Percentiles rank a stretch among this genome's conserved stretches.
These are phyloP conservation scores for Opisthograptis luteolata DNA, from an alignment of 2,888 invertebrate species.

Conservation along the genomic window DNA sequence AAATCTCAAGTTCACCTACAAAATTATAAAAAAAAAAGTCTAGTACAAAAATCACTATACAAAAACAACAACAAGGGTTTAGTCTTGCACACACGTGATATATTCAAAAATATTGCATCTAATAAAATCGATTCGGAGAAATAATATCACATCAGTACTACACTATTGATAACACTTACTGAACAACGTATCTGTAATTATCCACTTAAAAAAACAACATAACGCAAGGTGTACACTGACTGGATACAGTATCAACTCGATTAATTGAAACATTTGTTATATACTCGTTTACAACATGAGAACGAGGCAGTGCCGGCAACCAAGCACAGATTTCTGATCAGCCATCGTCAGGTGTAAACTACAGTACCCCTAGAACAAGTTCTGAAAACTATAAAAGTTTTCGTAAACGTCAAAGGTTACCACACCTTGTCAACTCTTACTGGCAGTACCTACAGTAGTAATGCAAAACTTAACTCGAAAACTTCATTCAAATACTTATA, in stretches of 20 bases:
- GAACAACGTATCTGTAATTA: background rate
- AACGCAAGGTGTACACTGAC: background rate
- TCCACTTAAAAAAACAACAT: conserved; percentile 5
- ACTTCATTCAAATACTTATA: too few relatives aligned
- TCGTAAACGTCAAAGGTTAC: too few relatives aligned
- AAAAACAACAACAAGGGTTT: conserved; percentile 37
- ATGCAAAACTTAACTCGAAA: too few relatives aligned
- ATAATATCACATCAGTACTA: conserved; percentile 22
- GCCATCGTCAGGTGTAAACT: too few relatives aligned
- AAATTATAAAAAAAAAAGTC: conserved; percentile 56
- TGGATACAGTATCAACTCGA: background rate
- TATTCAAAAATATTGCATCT: conserved; percentile 8
- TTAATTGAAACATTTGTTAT: background rate
- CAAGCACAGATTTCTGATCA: too few relatives aligned
- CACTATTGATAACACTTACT: conserved; percentile 11
- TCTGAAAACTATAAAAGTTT: too few relatives aligned
- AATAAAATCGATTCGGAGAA: conserved; percentile 9
- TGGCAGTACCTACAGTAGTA: too few relatives aligned
- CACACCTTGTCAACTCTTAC: too few relatives aligned
- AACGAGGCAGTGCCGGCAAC: too few relatives aligned
- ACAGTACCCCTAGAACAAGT: too few relatives aligned
- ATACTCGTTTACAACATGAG: too few relatives aligned
- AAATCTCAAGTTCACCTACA: conserved; percentile 52
- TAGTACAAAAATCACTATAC: conserved; percentile 56
- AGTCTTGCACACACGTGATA: conserved; percentile 40